Percentiles rank a stretch among this genome's conserved stretches.
Conservation (phyloP, 2,113 vertebrate species). For the Tiliqua scincoides region DNA sequence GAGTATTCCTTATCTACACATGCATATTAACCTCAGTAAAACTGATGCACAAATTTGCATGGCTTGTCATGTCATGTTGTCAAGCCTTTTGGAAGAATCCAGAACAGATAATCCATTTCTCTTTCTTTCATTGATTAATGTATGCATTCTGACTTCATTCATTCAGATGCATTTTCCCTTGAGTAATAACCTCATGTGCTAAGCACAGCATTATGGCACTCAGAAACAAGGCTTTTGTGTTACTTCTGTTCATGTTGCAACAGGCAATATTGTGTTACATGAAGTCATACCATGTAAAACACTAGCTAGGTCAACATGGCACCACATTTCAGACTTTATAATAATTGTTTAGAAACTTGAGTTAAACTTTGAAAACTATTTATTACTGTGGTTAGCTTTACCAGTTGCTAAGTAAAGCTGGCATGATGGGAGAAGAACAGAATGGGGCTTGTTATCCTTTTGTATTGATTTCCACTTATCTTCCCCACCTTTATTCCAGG, state of each 20-base stretch:
- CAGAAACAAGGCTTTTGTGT: constrained; percentile 21
- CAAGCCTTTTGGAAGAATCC: background rate
- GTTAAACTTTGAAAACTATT: constrained; percentile 36
- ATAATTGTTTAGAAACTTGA: constrained; percentile 49
- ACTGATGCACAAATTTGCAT: background rate
- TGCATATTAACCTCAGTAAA: background rate
- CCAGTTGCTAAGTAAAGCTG: background rate
- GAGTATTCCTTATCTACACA: background rate
- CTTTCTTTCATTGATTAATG: background rate
- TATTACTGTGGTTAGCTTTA: constrained; percentile 23
- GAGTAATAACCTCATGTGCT: background rate
- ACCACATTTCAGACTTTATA: constrained; percentile 38
- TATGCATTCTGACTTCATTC: background rate
- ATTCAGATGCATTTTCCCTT: background rate
- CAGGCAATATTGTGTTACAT: constrained; percentile 26
- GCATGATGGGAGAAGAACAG: constrained; percentile 13
- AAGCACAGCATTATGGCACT: background rate
- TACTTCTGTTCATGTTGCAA: constrained; percentile 29
- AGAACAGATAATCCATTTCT: background rate
- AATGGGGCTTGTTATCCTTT: background rate
- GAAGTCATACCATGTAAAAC: constrained; percentile 19
- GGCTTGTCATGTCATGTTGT: background rate
- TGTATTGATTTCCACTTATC: no score
- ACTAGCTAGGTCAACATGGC: constrained; percentile 38
- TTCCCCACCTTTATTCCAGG: no score